Evolutionary conservation across 1,140 invertebrate species (phyloP).

Genomic region (Aporrectodea caliginosa): DNA sequence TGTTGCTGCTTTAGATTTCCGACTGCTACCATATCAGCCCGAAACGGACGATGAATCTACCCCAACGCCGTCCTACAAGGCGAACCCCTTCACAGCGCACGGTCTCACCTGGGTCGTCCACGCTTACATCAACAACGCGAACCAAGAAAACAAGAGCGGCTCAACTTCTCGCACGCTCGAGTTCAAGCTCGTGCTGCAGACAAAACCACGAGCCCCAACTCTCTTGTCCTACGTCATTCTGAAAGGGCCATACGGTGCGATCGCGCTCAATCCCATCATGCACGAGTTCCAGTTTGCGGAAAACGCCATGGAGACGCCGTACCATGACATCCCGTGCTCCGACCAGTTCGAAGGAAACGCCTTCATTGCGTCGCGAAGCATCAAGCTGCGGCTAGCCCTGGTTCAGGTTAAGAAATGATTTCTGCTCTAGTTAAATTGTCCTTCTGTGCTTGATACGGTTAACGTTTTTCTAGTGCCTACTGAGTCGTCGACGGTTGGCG

Average conservation of each 20-base stretch:
- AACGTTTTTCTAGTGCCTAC: not conserved
- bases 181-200: not conserved
- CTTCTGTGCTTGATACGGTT: not conserved
- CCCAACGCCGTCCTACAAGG: not conserved
- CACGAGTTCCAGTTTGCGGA: not conserved
- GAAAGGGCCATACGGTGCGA: not conserved
- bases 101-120: not conserved
- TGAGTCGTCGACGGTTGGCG: not conserved
- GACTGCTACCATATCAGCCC: not conserved
- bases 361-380: not conserved
- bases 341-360: not conserved
- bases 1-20: not conserved
- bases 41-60: not conserved
- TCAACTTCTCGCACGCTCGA: not conserved
- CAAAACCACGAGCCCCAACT: not conserved
- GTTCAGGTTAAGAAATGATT: not conserved
- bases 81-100: not conserved
- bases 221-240: not conserved
- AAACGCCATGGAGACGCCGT: not conserved
- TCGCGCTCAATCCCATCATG: not conserved
- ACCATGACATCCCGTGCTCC: not conserved
- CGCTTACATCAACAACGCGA: not conserved
- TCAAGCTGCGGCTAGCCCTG: not conserved
- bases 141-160: not conserved
- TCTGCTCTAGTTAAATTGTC: not conserved